A percentile compares a stretch with the other conserved stretches of the same genome.
phyloP scores from a whole-genome alignment of 2,888 invertebrate species.

The Lasioglossum leucozonium region DNA sequence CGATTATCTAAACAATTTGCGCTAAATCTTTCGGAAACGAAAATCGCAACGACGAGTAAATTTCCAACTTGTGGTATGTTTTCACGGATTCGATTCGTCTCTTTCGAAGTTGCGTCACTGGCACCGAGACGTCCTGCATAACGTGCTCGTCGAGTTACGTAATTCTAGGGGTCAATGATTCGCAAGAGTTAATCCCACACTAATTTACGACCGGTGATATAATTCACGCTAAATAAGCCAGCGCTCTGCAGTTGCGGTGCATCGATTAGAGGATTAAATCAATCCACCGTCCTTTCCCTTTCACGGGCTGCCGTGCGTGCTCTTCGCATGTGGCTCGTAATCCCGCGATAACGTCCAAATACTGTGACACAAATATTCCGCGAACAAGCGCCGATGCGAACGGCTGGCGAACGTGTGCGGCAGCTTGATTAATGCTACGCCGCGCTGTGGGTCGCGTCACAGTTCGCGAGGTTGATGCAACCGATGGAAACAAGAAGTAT shows the following conservation, averaged over 20 bases:
- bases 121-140: not conserved
- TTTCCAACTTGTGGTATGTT: too few relatives aligned
- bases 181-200: not conserved
- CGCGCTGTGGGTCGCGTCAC: not conserved
- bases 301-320: not conserved
- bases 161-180: not conserved
- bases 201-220: slow-evolving; percentile 8
- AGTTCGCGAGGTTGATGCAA: slow-evolving; percentile 3
- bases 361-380: not conserved
- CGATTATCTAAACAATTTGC: not conserved
- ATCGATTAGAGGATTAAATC: slow-evolving; percentile 5
- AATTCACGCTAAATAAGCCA: not conserved
- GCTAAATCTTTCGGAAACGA: not conserved
- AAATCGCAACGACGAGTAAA: too few relatives aligned
- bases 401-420: not conserved
- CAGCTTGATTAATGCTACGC: slow-evolving; percentile 8
- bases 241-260: not conserved
- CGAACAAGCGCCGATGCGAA: not conserved
- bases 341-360: not conserved
- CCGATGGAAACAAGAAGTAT: slow-evolving; percentile 8
- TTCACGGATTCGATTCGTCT: not conserved
- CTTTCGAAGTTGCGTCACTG: not conserved
- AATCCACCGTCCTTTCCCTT: not conserved
- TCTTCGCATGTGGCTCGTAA: not conserved
- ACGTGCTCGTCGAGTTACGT: not conserved